These are phyloP conservation scores for Crotalus tigris DNA, from an alignment of 2,113 vertebrate species.

Conservation along the genomic window DNA sequence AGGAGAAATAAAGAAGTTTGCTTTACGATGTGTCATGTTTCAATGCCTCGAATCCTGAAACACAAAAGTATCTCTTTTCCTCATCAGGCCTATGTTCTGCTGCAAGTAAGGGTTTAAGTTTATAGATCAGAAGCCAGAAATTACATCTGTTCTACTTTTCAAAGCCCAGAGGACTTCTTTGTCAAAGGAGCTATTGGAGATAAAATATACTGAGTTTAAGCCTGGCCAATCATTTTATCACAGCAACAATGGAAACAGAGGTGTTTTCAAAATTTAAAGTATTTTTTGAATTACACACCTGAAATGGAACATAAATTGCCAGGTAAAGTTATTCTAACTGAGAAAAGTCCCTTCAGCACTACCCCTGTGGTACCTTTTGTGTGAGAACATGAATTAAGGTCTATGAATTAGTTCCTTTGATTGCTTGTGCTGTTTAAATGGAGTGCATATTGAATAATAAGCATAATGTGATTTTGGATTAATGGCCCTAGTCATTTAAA, in stretches of 20 bases:
- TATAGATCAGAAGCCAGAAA: not conserved
- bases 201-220: not conserved
- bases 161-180: not conserved
- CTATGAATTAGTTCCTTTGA: conserved; percentile 32
- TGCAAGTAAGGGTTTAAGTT: not conserved
- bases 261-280: not conserved
- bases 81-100: not conserved
- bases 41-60: no score
- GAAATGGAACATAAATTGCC: conserved; percentile 26
- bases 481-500: conserved; percentile 32
- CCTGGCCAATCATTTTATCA: not conserved
- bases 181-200: not conserved
- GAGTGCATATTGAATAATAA: conserved; percentile 40
- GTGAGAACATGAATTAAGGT: not conserved
- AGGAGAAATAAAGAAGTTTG: no score
- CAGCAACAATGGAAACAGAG: not conserved
- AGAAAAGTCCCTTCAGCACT: not conserved
- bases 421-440: conserved; percentile 14
- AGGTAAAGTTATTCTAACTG: not conserved
- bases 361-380: not conserved
- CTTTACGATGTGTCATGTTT: no score
- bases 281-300: not conserved
- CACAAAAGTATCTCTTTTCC: not conserved
- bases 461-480: conserved; percentile 25
- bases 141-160: not conserved